Percentiles rank a stretch among this genome's conserved stretches.
Evolutionary conservation across 2,113 vertebrate species (phyloP).

Genomic region (Onychostoma macrolepis): DNA sequence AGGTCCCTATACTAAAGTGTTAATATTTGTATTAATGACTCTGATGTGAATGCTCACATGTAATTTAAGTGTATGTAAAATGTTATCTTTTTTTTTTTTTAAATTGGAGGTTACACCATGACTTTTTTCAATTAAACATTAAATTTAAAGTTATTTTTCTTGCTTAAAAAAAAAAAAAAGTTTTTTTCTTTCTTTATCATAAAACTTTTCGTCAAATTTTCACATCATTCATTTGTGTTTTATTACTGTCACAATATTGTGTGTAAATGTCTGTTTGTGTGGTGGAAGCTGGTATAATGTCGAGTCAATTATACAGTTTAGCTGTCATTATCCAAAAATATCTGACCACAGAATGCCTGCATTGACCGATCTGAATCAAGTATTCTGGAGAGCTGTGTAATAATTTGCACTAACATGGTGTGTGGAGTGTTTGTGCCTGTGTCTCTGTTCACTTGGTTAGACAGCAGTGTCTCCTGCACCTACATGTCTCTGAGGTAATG

Average conservation of each 20-base stretch:
- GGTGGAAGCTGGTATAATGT: background rate
- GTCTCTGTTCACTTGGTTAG: slow-evolving; percentile 38
- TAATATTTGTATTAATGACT: background rate
- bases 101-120: background rate
- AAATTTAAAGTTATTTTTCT: background rate
- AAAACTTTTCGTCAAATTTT: background rate
- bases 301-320: background rate
- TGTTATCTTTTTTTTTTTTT: background rate
- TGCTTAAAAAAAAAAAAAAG: too few relatives aligned
- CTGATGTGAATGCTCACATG: background rate
- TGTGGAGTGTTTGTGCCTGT: slow-evolving; percentile 44
- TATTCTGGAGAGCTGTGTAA: slow-evolving; percentile 10
- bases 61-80: background rate
- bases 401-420: slow-evolving; percentile 11
- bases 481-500: slow-evolving; percentile 56
- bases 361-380: background rate
- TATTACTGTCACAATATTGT: background rate
- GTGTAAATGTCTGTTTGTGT: background rate
- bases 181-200: background rate
- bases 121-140: background rate
- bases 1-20: too few relatives aligned
- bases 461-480: slow-evolving; percentile 50
- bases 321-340: slow-evolving; percentile 11
- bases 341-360: slow-evolving; percentile 9
- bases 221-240: background rate